These are phyloP conservation scores for Phrynosoma platyrhinos DNA, from an alignment of 2,113 vertebrate species.

Conservation along the genomic window DNA sequence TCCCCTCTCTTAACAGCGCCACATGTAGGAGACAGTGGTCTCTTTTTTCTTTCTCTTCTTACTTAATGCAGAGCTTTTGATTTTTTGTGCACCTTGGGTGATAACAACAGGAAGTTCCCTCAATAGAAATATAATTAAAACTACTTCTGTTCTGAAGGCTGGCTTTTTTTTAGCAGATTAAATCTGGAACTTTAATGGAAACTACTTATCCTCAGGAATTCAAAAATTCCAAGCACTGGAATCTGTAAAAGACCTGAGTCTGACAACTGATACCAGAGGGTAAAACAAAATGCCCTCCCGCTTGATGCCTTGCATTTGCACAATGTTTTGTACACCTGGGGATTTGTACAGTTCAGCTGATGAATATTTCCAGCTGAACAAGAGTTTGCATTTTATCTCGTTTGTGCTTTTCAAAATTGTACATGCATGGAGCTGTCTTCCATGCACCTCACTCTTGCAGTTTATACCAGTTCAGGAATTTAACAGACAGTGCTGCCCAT, in stretches of 20 bases:
- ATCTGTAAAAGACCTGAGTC: neutral
- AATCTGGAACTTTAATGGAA: neutral
- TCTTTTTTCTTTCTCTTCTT: neutral
- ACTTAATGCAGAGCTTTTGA: conserved; percentile 22
- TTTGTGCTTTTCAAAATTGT: neutral
- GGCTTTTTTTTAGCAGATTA: neutral
- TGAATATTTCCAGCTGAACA: neutral
- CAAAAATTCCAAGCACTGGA: neutral
- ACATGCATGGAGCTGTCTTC: neutral
- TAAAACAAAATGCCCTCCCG: neutral
- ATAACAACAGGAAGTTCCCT: neutral
- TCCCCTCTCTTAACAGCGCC: conserved; percentile 96
- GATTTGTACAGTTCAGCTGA: neutral
- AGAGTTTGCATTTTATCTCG: neutral
- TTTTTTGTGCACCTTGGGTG: conserved; percentile 13
- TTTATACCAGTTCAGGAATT: neutral
- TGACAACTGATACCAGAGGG: no score
- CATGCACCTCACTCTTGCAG: neutral
- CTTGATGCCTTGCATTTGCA: neutral
- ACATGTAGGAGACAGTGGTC: conserved; percentile 80
- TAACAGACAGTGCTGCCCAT: no score
- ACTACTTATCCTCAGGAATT: no score
- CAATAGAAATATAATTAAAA: conserved; percentile 18
- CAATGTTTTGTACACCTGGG: neutral
- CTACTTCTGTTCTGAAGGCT: neutral